Percentiles rank a stretch among this genome's conserved stretches.
These are phyloP conservation scores for Sphaerophoria taeniata DNA, from an alignment of 2,888 invertebrate genomes.

Conservation along the genomic window DNA sequence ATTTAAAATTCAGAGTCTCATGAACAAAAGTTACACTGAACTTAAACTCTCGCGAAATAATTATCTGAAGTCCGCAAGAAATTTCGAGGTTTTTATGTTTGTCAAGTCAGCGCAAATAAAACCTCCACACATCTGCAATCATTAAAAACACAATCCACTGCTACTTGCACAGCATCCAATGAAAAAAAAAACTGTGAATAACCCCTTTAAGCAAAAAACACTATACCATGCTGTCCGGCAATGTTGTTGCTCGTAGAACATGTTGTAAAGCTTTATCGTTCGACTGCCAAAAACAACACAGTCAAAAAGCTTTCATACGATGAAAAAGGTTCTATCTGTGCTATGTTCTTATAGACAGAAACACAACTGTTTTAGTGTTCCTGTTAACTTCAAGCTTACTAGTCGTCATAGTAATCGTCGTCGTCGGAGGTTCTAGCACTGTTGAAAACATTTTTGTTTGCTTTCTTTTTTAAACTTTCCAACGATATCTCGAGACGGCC, in stretches of 20 bases:
- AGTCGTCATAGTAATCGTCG: not conserved
- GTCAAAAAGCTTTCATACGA: conserved; percentile 55
- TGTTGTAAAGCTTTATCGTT: conserved; percentile 49
- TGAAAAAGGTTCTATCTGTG: conserved; percentile 48
- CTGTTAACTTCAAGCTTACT: conserved; percentile 44
- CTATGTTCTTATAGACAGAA: conserved; percentile 24
- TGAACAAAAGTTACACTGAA: not conserved
- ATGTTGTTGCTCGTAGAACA: conserved; percentile 35
- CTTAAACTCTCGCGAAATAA: conserved; percentile 20
- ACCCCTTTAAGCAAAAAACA: not conserved
- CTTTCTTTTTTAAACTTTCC: not conserved
- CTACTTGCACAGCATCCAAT: conserved; percentile 22
- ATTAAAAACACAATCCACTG: conserved; percentile 38
- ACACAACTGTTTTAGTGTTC: conserved; percentile 54
- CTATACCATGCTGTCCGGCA: not conserved
- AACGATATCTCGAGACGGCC: too few species aligned
- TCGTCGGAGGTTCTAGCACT: not conserved
- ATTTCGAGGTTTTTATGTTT: conserved; percentile 16
- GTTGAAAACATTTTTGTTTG: not conserved
- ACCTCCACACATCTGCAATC: conserved; percentile 53
- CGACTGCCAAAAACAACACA: not conserved
- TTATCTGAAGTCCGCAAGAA: conserved; percentile 25
- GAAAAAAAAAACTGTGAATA: not conserved
- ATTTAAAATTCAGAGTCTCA: too few species aligned
- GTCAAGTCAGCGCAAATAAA: conserved; percentile 34